Conservation (phyloP, 1,140 invertebrate species). For the Scylla paramamosain region DNA sequence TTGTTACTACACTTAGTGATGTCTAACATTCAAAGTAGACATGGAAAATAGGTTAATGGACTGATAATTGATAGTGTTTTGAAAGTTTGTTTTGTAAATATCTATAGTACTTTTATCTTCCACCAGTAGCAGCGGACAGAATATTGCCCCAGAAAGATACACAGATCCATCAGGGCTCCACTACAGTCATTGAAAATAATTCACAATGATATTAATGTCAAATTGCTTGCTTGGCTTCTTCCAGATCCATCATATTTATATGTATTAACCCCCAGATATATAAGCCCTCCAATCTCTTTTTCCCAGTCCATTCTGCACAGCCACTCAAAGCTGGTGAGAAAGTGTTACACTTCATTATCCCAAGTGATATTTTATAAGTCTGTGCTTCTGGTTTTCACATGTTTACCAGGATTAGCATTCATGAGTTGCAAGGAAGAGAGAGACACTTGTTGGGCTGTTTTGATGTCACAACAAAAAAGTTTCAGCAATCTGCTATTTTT, state of each 20-base stretch:
- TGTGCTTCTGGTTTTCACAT: not conserved
- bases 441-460: not conserved
- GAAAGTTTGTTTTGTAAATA: no score
- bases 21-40: no score
- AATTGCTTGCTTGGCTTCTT: conserved; percentile 63
- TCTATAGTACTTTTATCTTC: no score
- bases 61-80: no score
- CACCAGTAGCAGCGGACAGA: no score
- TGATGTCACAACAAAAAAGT: not conserved
- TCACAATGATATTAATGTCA: not conserved
- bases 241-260: conserved; percentile 35
- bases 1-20: no score
- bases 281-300: conserved; percentile 59
- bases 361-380: conserved; percentile 28
- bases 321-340: conserved; percentile 74
- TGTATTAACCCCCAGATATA: conserved; percentile 45
- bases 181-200: not conserved
- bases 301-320: conserved; percentile 74
- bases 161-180: not conserved
- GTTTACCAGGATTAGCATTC: not conserved
- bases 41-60: no score
- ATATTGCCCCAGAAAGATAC: not conserved
- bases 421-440: not conserved
- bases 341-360: conserved; percentile 56
- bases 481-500: not conserved